Base-by-base conservation (phyloP, 2,888 invertebrate genomes). In the Drosophila subquinaria region DNA sequence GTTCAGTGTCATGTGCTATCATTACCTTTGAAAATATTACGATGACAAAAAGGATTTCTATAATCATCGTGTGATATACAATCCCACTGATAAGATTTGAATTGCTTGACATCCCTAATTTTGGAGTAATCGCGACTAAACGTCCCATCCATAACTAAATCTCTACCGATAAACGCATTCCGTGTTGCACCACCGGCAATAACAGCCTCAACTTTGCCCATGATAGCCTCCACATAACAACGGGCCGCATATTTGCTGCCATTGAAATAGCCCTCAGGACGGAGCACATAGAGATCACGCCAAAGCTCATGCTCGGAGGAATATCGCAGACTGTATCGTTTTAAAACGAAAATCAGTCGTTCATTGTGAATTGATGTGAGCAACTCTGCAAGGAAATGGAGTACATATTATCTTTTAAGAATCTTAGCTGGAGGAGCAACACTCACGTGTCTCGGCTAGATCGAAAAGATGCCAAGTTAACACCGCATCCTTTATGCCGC, bases 81-180 rank as follows among this genome's bases (percentile, higher is more conserved):
- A 5, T 23, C 2, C 82, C 82, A 82, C 1, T 23, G 0, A 15
- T 81, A 87, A 0, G 0, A 3, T 0, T 27, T 11, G 40, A 89
- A 82, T 23, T 89, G 82, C 0, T 0, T 11, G 1, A 15, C 56
- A 0, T 3, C 1, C 0, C 1, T 5, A 3, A 0, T 17, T 6
- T 87, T 82, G 0, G 78, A 63, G 9, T 59, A 62, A 36, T 82
- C 82, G 3, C 78, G 69, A 27, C 89, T 89, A 42, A 11, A 0
- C 1, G 76, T 53, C 2, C 74, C 89, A 35, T 89, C 69, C 42
- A 82, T 42, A 2, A 45, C 2, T 9, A 20, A 11, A 1, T 38
- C 10, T 0, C 11, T 15, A 5, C 5, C 15, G 1, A 1, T 0
- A 4, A 13, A 0, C 3, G 45, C 55, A 1, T 35, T 8, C 0